These are phyloP conservation scores for Thrips palmi DNA, from an alignment of 1,140 invertebrate species.

Conservation along the genomic window DNA sequence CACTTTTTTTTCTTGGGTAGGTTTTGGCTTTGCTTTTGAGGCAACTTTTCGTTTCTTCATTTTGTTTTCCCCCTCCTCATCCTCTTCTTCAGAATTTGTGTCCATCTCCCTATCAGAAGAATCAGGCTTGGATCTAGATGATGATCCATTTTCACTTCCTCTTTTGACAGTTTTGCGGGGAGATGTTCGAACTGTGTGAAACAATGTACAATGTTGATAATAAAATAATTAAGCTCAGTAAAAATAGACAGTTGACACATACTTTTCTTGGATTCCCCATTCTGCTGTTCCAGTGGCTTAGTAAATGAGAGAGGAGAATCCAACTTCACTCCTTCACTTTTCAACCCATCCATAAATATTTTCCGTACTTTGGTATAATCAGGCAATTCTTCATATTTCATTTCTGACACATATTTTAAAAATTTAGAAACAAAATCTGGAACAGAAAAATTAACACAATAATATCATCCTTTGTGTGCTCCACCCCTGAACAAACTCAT, in stretches of 20 bases:
- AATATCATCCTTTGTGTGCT: no score
- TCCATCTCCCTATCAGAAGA: conserved; percentile 6
- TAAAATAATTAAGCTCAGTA: no score
- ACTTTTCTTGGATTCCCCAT: no score
- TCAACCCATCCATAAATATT: conserved; percentile 39
- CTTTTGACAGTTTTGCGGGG: conserved; percentile 5
- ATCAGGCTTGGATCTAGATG: not conserved
- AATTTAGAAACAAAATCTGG: conserved; percentile 38
- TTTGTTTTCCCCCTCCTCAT: conserved; percentile 7
- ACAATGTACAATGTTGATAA: no score
- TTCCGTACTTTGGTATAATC: conserved; percentile 52
- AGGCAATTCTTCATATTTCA: conserved; percentile 51
- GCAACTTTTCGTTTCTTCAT: conserved; percentile 7
- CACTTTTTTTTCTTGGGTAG: not conserved
- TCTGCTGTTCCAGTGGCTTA: not conserved
- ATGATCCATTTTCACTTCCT: not conserved
- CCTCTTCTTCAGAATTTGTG: conserved; percentile 12
- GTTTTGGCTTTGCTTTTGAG: conserved; percentile 5
- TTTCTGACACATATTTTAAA: conserved; percentile 45
- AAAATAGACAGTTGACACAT: no score
- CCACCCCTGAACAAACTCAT: no score
- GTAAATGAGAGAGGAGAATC: conserved; percentile 16
- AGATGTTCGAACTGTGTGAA: no score
- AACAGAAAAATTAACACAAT: conserved; percentile 25
- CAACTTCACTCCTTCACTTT: conserved; percentile 20